Evolutionary conservation across 2,797 vertebrate species (phyloP).

Genomic region (Halcyon leucocephala): DNA sequence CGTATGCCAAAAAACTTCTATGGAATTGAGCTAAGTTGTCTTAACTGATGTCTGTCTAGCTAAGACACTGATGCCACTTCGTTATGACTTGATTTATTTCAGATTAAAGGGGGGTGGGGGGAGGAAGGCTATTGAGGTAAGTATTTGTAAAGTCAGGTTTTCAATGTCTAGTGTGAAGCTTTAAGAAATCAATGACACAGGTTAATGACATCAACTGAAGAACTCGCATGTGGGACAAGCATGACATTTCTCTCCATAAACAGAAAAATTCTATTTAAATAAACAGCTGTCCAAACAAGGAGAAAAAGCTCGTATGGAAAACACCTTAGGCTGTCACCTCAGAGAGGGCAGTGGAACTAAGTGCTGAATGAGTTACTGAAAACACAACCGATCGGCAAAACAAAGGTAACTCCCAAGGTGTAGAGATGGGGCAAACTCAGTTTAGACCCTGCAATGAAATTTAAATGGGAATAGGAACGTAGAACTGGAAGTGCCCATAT

Average conservation of each 20-base stretch:
- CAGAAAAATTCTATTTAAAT: neutral
- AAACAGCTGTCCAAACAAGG: neutral
- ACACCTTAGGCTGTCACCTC: neutral
- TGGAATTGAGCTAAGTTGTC: neutral
- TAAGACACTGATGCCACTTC: neutral
- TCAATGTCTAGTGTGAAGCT: neutral
- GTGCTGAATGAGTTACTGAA: neutral
- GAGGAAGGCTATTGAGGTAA: neutral
- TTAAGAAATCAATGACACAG: neutral
- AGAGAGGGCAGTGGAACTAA: neutral
- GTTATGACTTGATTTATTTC: neutral
- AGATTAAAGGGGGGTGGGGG: rapidly evolving
- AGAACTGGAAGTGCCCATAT: neutral
- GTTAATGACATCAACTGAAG: neutral
- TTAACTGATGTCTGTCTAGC: neutral
- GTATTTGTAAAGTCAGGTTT: neutral
- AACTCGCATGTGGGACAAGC: rapidly evolving
- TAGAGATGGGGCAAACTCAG: neutral
- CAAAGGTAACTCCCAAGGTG: neutral
- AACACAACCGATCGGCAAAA: neutral
- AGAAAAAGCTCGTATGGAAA: neutral
- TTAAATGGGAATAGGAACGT: neutral
- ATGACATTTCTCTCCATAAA: neutral
- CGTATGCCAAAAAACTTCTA: neutral
- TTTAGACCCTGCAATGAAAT: neutral